phyloP scores from a whole-genome alignment of 1,140 invertebrate genomes.

The Carcinoscorpius rotundicauda region DNA sequence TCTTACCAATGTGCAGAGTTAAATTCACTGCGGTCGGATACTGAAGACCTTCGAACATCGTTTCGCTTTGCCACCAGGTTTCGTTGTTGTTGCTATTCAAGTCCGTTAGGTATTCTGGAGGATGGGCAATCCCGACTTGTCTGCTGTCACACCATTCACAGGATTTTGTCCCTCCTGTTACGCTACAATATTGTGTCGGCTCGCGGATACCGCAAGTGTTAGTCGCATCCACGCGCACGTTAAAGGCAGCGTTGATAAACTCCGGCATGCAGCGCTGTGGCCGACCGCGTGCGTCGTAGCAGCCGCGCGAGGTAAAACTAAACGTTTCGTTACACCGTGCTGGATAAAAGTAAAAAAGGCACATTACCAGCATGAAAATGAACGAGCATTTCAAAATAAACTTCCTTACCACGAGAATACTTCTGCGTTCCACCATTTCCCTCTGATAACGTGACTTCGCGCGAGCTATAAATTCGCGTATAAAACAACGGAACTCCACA shows the following conservation, averaged over 20 bases:
- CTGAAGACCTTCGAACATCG: conserved; percentile 85
- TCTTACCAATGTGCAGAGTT: conserved; percentile 71
- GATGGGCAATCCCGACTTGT: conserved; percentile 46
- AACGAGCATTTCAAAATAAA: no score
- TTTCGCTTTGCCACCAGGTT: conserved; percentile 98
- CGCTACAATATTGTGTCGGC: conserved; percentile 69
- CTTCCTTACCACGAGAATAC: no score
- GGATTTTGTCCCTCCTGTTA: conserved; percentile 37
- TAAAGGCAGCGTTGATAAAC: conserved; percentile 92
- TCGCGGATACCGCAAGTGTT: conserved; percentile 81
- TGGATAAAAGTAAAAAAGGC: no score
- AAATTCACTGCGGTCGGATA: conserved; percentile 83
- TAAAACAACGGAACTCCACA: no score
- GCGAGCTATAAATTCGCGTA: no score
- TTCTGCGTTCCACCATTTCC: no score
- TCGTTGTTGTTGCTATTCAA: conserved; percentile 73
- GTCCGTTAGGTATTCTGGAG: conserved; percentile 74
- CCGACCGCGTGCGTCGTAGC: conserved; percentile 37
- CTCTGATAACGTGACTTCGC: no score
- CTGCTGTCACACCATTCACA: conserved; percentile 48
- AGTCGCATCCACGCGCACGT: conserved; percentile 71
- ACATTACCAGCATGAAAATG: no score
- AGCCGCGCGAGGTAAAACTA: conserved; percentile 24
- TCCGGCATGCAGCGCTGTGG: conserved; percentile 82
- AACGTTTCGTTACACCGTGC: no score